These are phyloP conservation scores for Epizoanthus rinbou DNA, from an alignment of 92 coral and sea anemone genomes.

Conservation along the genomic window DNA sequence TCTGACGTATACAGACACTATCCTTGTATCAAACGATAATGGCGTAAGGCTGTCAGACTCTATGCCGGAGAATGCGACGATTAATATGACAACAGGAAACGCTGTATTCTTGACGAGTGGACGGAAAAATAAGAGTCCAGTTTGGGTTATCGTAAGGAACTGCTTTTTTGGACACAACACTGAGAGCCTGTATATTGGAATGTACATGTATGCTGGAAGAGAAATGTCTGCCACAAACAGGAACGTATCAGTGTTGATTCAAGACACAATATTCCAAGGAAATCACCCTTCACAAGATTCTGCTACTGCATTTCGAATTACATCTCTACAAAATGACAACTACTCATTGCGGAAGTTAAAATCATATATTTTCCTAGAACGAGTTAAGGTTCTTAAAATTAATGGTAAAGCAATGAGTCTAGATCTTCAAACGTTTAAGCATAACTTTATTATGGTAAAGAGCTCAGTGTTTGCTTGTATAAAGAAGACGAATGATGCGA, in stretches of 20 bases:
- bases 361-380: background rate
- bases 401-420: no score
- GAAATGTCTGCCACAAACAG: no score
- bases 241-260: background rate
- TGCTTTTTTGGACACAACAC: conserved; percentile 7
- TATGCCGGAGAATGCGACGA: conserved; percentile 1
- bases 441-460: no score
- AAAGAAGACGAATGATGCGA: background rate
- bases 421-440: no score
- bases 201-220: no score
- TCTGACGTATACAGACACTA: background rate
- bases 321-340: no score
- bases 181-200: background rate
- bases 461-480: no score
- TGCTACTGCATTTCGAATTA: no score
- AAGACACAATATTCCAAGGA: background rate
- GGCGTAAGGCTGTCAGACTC: background rate
- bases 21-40: background rate
- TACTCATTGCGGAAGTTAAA: background rate
- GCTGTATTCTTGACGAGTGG: background rate
- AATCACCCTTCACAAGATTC: background rate
- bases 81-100: background rate
- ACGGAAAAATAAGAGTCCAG: background rate
- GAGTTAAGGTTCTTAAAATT: no score
- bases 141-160: background rate